These are phyloP conservation scores for Atrina japonica DNA, from an alignment of 2,888 invertebrate genomes.

Conservation along the genomic window DNA sequence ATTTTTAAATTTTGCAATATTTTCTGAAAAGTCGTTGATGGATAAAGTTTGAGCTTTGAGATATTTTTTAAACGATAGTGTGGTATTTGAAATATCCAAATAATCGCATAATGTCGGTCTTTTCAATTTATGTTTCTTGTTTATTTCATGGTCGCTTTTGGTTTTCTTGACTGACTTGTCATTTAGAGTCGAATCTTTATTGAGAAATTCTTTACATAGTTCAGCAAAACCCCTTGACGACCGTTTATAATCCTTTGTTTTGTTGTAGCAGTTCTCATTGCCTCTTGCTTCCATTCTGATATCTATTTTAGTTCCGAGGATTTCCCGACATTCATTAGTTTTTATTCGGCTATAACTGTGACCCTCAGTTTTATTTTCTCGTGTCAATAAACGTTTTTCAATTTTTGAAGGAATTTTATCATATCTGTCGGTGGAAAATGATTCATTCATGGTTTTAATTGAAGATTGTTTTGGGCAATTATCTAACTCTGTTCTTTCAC, in stretches of 20 bases:
- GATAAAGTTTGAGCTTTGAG: too few relatives aligned
- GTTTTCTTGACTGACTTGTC: not conserved
- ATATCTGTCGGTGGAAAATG: too few relatives aligned
- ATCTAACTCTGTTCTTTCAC: not conserved
- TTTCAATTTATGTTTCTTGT: not conserved
- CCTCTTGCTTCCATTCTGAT: not conserved
- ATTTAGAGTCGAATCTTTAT: not conserved
- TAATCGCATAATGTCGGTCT: not conserved
- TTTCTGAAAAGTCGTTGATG: too few relatives aligned
- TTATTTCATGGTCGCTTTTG: not conserved
- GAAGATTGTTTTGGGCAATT: not conserved
- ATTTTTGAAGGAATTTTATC: not conserved
- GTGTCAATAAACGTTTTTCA: not conserved
- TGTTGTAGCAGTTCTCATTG: not conserved
- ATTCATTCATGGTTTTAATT: not conserved
- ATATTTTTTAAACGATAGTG: too few relatives aligned
- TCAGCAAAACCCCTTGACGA: slow-evolving; percentile 8
- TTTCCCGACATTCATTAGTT: too few relatives aligned
- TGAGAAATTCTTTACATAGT: slow-evolving; percentile 7
- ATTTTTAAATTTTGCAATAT: too few relatives aligned
- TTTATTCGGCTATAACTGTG: not conserved
- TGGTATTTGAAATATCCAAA: too few relatives aligned
- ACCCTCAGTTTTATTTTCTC: not conserved
- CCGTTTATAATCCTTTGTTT: not conserved
- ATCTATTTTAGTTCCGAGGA: not conserved